These are phyloP conservation scores for Melanophora roralis DNA, from an alignment of 2,888 invertebrate genomes.

Conservation along the genomic window DNA sequence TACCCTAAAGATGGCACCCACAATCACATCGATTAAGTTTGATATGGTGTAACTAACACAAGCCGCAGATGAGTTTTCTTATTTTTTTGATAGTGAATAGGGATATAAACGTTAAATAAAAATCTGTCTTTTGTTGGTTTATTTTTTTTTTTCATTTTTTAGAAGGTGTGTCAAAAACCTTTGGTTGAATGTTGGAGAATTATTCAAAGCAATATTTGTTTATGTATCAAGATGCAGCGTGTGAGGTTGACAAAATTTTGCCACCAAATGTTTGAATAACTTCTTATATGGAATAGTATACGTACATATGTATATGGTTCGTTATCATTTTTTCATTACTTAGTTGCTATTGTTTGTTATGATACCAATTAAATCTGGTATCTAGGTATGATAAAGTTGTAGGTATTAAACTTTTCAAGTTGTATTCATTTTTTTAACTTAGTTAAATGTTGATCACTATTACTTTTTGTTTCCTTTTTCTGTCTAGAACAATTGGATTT, in stretches of 20 bases:
- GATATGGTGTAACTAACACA: neutral
- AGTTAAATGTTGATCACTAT: too few species aligned
- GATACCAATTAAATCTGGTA: too few species aligned
- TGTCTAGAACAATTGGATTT: too few species aligned
- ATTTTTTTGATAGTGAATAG: conserved; percentile 47
- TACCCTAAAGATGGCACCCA: too few species aligned
- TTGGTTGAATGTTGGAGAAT: conserved; percentile 20
- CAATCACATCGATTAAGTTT: neutral
- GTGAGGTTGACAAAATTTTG: conserved; percentile 40
- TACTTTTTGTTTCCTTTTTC: too few species aligned
- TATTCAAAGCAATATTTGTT: conserved; percentile 34
- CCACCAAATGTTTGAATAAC: neutral
- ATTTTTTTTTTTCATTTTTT: neutral
- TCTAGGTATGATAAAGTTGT: too few species aligned
- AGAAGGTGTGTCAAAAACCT: conserved; percentile 52
- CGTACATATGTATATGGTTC: too few species aligned
- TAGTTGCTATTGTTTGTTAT: too few species aligned
- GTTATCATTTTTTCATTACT: too few species aligned
- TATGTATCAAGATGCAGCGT: conserved; percentile 49
- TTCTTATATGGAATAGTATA: too few species aligned
- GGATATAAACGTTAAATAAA: conserved; percentile 36
- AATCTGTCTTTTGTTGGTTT: conserved; percentile 5
- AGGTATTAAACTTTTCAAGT: too few species aligned
- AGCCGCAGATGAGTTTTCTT: conserved; percentile 41
- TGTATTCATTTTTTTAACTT: too few species aligned